phyloP scores from a whole-genome alignment of 1,140 invertebrate genomes.

The Apocrypta bakeri region DNA sequence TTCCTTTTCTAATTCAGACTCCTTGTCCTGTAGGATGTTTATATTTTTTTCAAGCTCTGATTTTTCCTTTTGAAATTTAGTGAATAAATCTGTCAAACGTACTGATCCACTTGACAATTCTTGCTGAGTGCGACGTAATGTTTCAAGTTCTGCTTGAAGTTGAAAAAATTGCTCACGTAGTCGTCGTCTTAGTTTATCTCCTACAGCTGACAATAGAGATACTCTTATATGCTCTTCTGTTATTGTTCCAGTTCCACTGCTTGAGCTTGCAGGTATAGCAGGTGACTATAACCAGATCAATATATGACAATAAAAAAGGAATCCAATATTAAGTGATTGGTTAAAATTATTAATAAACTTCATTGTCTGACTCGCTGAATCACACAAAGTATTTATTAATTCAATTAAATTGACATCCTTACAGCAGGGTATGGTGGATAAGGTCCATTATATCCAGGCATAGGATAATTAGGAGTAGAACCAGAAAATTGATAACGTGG shows the following conservation, averaged over 20 bases:
- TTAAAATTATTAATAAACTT: no score
- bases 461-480: slow-evolving; percentile 59
- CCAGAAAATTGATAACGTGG: slow-evolving; percentile 64
- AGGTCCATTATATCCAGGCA: slow-evolving; percentile 64
- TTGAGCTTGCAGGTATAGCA: slow-evolving; percentile 71
- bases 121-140: slow-evolving; percentile 89
- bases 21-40: slow-evolving; percentile 87
- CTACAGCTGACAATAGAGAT: slow-evolving; percentile 94
- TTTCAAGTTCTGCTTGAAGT: slow-evolving; percentile 93
- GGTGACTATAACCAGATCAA: slow-evolving; percentile 66
- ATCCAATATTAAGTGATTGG: no score
- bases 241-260: slow-evolving; percentile 83
- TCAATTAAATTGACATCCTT: slow-evolving; percentile 48
- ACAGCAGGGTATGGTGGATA: slow-evolving; percentile 62
- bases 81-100: slow-evolving; percentile 89
- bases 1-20: slow-evolving; percentile 88
- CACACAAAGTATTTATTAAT: slow-evolving; percentile 18
- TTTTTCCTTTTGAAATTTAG: slow-evolving; percentile 89
- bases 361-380: neutral
- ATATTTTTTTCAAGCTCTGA: slow-evolving; percentile 90
- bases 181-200: slow-evolving; percentile 92
- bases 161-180: slow-evolving; percentile 93
- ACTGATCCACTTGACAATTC: slow-evolving; percentile 91
- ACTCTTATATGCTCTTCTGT: slow-evolving; percentile 96
- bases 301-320: neutral